A percentile compares a stretch with the other conserved stretches of the same genome.
Evolutionary conservation across 2,797 vertebrate species (phyloP).

Genomic region (Schizothorax lantsangensis): DNA sequence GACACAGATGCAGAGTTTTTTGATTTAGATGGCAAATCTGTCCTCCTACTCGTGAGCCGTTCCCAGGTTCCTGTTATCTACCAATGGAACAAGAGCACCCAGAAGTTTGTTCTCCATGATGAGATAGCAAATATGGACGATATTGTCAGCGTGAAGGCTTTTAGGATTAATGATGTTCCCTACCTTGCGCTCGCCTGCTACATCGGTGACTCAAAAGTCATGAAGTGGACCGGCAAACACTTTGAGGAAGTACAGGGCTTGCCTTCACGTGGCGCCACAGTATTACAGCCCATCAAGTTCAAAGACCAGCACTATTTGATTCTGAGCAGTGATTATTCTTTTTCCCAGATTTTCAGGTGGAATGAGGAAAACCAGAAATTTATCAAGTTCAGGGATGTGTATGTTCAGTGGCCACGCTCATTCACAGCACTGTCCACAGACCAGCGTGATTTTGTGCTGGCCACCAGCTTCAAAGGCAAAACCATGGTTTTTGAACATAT

Average conservation of each 20-base stretch:
- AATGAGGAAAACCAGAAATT: slow-evolving; percentile 87
- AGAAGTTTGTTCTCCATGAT: slow-evolving; percentile 87
- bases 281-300: slow-evolving; percentile 92
- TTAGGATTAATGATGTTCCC: slow-evolving; percentile 82
- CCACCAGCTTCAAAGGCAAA: slow-evolving; percentile 96
- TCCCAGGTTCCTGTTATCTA: slow-evolving; percentile 93
- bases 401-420: slow-evolving; percentile 94
- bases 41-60: slow-evolving; percentile 91
- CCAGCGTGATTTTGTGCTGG: slow-evolving; percentile 93
- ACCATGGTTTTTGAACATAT: slow-evolving; percentile 96
- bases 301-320: slow-evolving; percentile 89
- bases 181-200: slow-evolving; percentile 93
- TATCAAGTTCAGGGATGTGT: slow-evolving; percentile 93
- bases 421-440: slow-evolving; percentile 90
- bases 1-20: slow-evolving; percentile 94
- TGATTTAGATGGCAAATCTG: slow-evolving; percentile 86
- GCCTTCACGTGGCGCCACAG: slow-evolving; percentile 94
- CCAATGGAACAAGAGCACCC: slow-evolving; percentile 92
- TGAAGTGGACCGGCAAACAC: slow-evolving; percentile 91
- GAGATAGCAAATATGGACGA: slow-evolving; percentile 93
- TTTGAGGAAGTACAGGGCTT: slow-evolving; percentile 94
- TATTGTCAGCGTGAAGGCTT: slow-evolving; percentile 92
- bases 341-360: slow-evolving; percentile 97
- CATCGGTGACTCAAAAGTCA: slow-evolving; percentile 95
- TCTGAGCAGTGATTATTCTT: slow-evolving; percentile 95